Base-by-base conservation (phyloP, 1,140 invertebrate species). In the Portunus trituberculatus region DNA sequence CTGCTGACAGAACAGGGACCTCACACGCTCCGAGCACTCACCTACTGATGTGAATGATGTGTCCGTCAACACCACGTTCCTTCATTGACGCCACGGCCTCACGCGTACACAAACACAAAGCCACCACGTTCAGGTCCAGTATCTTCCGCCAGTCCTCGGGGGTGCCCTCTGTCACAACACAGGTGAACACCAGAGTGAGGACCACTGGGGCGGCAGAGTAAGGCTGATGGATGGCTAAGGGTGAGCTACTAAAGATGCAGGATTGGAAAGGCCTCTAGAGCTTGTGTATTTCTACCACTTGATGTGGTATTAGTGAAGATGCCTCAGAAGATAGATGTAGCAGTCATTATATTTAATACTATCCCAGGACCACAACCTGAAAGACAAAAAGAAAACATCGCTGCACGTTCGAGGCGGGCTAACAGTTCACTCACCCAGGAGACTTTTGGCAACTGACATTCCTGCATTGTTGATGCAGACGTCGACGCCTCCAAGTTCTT, bases 11-110 rank as follows among this genome's bases (percentile, higher is more conserved):
- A 2, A 39, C 39, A 39, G 39, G 6, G 39, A 6, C 39, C 39
- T 39, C 39, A 39, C 39, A 6, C 39, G 52, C 12, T 10, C 52
- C 29, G 6, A 46, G 6, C 3, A n/a, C n/a, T 52, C 52, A 97
- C 97, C 98, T 98, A 96, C 98, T 98, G 4, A 98, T 97, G 90
- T 98, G 97, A 48, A 98, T 97, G 46, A 98, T 98, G 96, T 98
- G 98, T 0, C 98, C 98, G 95, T 97, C 97, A 7, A 98, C 97
- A 0, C 97, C 97, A 0, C 97, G 97, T 95, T 97, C 97, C 48
- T 96, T 97, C 98, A 99, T 98, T 0, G 97, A 98, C 28, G 97
- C 97, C 25, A 98, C 97, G 0, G 98, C 97, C 96, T 98, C 97
- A 67, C 98, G 97, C 0, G 98, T 98, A 93, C 98, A 98, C 94